Evolutionary conservation across 2,113 vertebrate genomes (phyloP), one percentile per base, ranked within the genome.

Genomic region (Castor canadensis): DNA sequence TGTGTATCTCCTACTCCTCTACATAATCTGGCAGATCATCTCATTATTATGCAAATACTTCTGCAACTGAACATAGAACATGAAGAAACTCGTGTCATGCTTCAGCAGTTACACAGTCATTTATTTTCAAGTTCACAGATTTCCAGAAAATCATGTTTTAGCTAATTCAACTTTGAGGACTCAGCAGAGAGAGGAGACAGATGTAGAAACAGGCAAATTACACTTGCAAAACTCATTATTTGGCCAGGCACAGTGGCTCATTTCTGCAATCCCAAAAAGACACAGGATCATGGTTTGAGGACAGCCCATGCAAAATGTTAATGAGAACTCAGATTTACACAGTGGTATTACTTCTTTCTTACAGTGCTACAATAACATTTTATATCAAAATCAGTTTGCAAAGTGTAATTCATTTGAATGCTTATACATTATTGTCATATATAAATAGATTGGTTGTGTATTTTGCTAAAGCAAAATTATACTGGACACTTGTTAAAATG

Each of bases 321-420:
- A 9, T 26, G 58, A 60, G 58, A 58, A 15, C 10, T 2, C 5
- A n/a, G n/a, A n/a, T n/a, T n/a, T n/a, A 91, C 93, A 93, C 1
- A 5, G 0, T 0, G 40, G 92, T 96, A 69, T 64, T 91, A 96
- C 91, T 88, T 89, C 24, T 73, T 87, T 94, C 91, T 96, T 96
- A 93, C 64, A 80, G 52, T 95, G 83, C 45, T 82, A 56, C 8
- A 49, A 7, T 67, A 91, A 73, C 88, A 73, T 1, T 43, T 28
- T 58, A 72, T 12, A 32, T 82, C 9, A 77, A 90, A 85, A 89
- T 89, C 67, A 83, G 9, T 86, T 83, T 83, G 40, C n/a, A 81
- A 88, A 76, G n/a, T 26, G 54, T 88, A 84, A 81, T 40, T 8
- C 35, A 69, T n/a, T 40, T 87, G 28, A 24, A 5, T n/a, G 9